Evolutionary conservation across 2,113 vertebrate genomes (phyloP), one percentile per base, ranked within the genome.

Genomic region (Brachionichthys hirsutus): DNA sequence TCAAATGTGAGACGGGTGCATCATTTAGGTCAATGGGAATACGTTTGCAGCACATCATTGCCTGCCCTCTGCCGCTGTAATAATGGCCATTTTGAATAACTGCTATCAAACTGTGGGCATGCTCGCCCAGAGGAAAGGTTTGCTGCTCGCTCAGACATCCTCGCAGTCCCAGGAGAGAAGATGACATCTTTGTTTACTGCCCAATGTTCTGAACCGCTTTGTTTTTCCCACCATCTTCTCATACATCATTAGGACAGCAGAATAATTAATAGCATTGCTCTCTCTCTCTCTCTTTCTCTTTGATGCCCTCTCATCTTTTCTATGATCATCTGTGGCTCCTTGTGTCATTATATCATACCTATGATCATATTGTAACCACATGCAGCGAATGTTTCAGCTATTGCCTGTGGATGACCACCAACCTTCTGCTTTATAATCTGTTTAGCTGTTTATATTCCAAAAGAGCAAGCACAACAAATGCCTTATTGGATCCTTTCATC

Each of bases 141-240:
- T 79, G 84, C 76, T 79, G 80, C 77, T 77, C 58, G n/a, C 77
- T 70, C 65, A 83, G 70, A 75, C 43, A 45, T 73, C 65, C 54
- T 59, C 62, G 43, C 56, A 41, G 67, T 73, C 80, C 78, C 70
- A 3, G 41, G 77, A 78, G 82, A 48, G 56, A 82, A 75, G 48
- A 84, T 83, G 73, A 83, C 74, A 75, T 86, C 76, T 81, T 86
- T 88, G 81, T 86, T 87, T 83, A 79, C 80, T 20, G 24, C 64
- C 67, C 57, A 41, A 56, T 75, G 78, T 76, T 82, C 68, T 79
- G 47, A 56, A 71, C 62, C 34, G 65, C 59, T 70, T 63, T 43
- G 65, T 35, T 48, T 49, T 48, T 14, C 2, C 18, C 12, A 24
- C 7, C 44, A 35, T 58, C 62, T 68, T 68, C 62, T 16, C 20